Base-by-base conservation (phyloP, 2,888 invertebrate genomes). In the Melikaiella ostensackeni region DNA sequence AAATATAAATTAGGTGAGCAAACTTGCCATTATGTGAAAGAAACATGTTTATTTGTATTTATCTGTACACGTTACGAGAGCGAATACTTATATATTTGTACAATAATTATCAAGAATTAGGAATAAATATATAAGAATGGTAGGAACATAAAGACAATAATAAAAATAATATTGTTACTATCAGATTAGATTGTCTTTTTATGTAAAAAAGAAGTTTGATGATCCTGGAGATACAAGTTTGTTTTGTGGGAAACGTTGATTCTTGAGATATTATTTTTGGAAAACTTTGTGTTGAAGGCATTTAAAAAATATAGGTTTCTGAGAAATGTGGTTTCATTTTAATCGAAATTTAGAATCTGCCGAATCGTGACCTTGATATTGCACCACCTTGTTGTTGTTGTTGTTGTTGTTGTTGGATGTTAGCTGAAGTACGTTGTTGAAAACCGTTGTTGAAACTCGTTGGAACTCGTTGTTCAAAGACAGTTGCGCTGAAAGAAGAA, bases 391-490 rank as follows among this genome's bases (percentile, higher is more conserved):
- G 79, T 74, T 75, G 75, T 66, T 75, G 77, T 13, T 50, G 76
- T 13, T 38, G 76, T 70, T 77, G 79, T 66, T 74, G 75, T 62
- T 75, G 77, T n/a, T 38, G 76, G 55, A 13, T 21, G 33, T 35
- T 74, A 16, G 19, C 33, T 57, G 55, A 24, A 27, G 21, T n/a
- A 27, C 35, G 24, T 74, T 74, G 59, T 42, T 74, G 74, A 35
- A 59, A 74, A 5, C 59, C 57, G 7, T 59, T 50, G 30, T 46
- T 9, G 46, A 35, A 75, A 62, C n/a, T 61, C 11, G 38, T 70
- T 55, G 70, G 70, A 13, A 70, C 50, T 30, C 50, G 46, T 55
- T 30, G 46, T 50, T 70, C 70, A 50, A 70, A 70, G 6, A 7
- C 70, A 27, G 70, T n/a, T 30, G 30, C 50, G 11, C 70, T 70